Evolutionary conservation across 2,113 vertebrate genomes (phyloP).

Genomic region (Aythya baeri): DNA sequence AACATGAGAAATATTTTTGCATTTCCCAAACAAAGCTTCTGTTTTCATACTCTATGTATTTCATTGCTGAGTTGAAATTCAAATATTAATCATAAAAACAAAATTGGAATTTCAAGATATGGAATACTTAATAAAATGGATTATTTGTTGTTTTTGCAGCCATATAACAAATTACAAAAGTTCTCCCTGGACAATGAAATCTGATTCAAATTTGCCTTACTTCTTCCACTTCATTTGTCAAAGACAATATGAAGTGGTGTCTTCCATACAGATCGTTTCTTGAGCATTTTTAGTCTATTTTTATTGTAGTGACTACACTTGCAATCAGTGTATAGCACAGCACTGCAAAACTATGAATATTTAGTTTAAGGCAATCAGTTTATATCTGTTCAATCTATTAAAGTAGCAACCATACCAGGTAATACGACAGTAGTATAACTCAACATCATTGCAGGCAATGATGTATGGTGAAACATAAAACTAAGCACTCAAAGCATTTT

Average conservation of each 20-base stretch:
- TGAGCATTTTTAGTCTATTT: neutral
- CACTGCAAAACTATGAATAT: neutral
- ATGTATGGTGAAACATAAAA: constrained; percentile 35
- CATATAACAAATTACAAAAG: neutral
- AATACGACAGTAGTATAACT: constrained; percentile 25
- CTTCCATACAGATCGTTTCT: neutral
- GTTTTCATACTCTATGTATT: neutral
- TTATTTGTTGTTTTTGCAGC: neutral
- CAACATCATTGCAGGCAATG: constrained; percentile 7
- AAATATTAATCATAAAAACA: neutral
- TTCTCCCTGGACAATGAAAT: neutral
- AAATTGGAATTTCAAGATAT: neutral
- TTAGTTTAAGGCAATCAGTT: constrained; percentile 13
- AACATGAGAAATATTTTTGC: fast-evolving
- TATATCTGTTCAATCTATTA: constrained; percentile 19
- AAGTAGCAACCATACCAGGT: constrained; percentile 2
- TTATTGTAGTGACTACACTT: neutral
- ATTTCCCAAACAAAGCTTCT: neutral
- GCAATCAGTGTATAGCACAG: neutral
- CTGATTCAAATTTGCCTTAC: neutral
- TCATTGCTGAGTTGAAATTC: neutral
- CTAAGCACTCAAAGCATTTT: neutral
- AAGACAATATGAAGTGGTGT: neutral
- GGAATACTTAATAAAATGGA: neutral
- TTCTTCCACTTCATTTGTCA: neutral